Percentiles rank a stretch among this genome's conserved stretches.
phyloP scores from a whole-genome alignment of 2,113 vertebrate species.

The Neotoma lepida region DNA sequence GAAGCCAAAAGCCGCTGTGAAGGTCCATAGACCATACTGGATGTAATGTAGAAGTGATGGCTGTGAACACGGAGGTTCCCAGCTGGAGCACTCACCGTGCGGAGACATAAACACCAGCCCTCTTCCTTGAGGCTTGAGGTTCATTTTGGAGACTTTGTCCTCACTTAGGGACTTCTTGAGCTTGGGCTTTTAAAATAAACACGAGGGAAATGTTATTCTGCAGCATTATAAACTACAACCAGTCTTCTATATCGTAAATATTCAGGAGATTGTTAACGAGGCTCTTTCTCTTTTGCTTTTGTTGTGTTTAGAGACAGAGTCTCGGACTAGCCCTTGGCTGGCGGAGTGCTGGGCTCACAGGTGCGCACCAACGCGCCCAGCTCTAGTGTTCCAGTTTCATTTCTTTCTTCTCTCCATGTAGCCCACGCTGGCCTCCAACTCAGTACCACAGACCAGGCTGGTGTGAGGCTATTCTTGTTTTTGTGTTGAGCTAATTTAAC shows the following conservation, averaged over 20 bases:
- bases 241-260: neutral
- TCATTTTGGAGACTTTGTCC: slow-evolving; percentile 69
- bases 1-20: neutral
- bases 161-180: slow-evolving; percentile 72
- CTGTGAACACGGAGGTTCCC: neutral
- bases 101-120: neutral
- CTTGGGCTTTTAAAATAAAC: slow-evolving; percentile 67
- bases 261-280: neutral
- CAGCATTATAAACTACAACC: neutral
- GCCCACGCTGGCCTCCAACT: neutral
- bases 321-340: neutral
- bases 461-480: neutral
- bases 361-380: neutral
- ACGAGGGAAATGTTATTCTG: slow-evolving; percentile 34
- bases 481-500: neutral
- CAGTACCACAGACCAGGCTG: neutral
- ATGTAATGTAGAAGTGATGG: neutral
- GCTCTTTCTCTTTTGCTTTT: neutral
- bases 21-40: neutral
- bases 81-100: slow-evolving; percentile 74
- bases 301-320: neutral
- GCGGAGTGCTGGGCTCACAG: neutral
- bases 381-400: neutral
- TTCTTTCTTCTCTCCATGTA: neutral
- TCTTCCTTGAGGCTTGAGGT: slow-evolving; percentile 27